Evolutionary conservation across 2,888 invertebrate genomes (phyloP), one percentile per base, ranked within the genome.

Genomic region (Pristionchus entomophagus): DNA sequence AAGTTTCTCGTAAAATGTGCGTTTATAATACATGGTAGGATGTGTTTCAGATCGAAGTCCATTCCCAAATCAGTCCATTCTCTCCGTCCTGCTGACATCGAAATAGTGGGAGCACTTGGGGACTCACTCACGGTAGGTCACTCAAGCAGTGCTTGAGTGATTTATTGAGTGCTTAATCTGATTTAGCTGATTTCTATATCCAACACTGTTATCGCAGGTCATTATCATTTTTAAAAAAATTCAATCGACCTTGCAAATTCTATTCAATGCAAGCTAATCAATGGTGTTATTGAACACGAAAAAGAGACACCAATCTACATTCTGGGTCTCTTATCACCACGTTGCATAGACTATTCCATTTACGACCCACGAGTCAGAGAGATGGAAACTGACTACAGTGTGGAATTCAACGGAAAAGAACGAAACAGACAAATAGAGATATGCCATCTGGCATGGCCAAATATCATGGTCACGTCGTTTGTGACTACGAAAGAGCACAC

Each of bases 21-120:
- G n/a, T n/a, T n/a, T n/a, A n/a, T n/a, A n/a, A n/a, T n/a, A n/a
- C n/a, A n/a, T n/a, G n/a, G n/a, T n/a, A n/a, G n/a, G n/a, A n/a
- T n/a, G 56, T 56, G n/a, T 81, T 88, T 65, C 49, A 91, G 89
- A 81, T 89, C 89, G 32, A 80, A 86, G 35, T 88, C 6, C 87
- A 91, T 73, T 86, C 87, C 14, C 89, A 90, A 19, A 88, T 89
- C n/a, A n/a, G n/a, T n/a, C n/a, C n/a, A n/a, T n/a, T n/a, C n/a
- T n/a, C n/a, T n/a, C n/a, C n/a, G n/a, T 35, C 89, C 84, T 49
- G 85, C 89, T 26, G 91, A 91, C 65, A 90, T 91, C 86, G 90
- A 89, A 35, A 88, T 91, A 8, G 87, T 90, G 45, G 90, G 87
- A 86, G 91, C 91, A 0, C 84, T 91, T 26, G 90, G 90, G 65